These are phyloP conservation scores for Myotis findleyi DNA, from an alignment of 2,797 vertebrate genomes.

Conservation along the genomic window DNA sequence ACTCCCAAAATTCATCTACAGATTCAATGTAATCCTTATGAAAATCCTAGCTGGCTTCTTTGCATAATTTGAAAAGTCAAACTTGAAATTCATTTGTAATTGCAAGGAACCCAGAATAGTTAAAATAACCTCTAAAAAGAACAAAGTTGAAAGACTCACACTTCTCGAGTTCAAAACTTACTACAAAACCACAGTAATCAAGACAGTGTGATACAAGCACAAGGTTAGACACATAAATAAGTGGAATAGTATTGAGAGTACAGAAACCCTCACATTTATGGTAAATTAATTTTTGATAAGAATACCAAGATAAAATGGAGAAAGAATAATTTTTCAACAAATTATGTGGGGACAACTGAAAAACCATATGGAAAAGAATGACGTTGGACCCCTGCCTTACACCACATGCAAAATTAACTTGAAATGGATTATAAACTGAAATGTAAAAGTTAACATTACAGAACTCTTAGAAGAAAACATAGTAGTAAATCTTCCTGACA, in stretches of 20 bases:
- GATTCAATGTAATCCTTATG: not conserved
- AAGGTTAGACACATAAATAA: constrained; percentile 26
- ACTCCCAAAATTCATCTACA: not conserved
- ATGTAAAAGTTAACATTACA: constrained; percentile 48
- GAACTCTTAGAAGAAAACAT: constrained; percentile 1
- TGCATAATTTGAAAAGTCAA: constrained; percentile 8
- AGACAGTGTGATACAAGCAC: not conserved
- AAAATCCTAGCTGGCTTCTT: constrained; percentile 28
- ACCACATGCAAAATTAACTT: constrained; percentile 4
- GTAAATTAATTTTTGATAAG: constrained; percentile 46
- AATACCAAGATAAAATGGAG: not conserved
- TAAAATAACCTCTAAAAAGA: constrained; percentile 48
- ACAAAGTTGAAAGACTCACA: not conserved
- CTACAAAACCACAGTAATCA: not conserved
- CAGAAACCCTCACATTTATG: constrained; percentile 12
- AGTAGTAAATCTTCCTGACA: constrained; percentile 42
- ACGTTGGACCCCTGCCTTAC: not conserved
- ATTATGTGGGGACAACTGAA: not conserved
- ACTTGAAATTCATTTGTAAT: constrained; percentile 45
- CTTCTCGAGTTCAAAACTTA: not conserved
- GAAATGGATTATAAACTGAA: not conserved
- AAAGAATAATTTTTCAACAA: constrained; percentile 47
- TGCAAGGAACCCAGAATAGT: not conserved
- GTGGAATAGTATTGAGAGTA: not conserved
- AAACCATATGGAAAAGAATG: constrained; percentile 1